Conservation (phyloP, 1,140 invertebrate genomes). For the Drosophila hydei region DNA sequence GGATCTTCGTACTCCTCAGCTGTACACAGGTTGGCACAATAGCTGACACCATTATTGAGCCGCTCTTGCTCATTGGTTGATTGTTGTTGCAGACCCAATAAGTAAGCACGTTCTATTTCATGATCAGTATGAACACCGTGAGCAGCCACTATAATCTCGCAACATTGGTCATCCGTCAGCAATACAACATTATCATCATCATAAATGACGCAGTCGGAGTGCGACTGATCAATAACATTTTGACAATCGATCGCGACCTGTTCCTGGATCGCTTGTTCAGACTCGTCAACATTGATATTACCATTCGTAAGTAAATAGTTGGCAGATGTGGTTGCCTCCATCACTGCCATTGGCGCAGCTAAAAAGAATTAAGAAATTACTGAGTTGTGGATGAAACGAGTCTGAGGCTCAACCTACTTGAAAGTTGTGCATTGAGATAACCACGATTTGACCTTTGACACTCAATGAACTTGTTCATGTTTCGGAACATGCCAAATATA, state of each 20-base stretch:
- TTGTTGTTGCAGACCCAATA: slow-evolving; percentile 40
- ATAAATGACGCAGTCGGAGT: slow-evolving; percentile 49
- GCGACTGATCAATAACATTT: neutral
- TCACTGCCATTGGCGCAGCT: slow-evolving; percentile 43
- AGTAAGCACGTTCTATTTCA: slow-evolving; percentile 50
- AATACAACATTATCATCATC: slow-evolving; percentile 66
- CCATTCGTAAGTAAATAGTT: slow-evolving; percentile 38
- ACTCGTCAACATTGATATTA: slow-evolving; percentile 4
- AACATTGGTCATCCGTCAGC: slow-evolving; percentile 59
- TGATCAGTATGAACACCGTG: slow-evolving; percentile 53
- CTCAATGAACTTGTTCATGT: neutral
- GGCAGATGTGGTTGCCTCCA: slow-evolving; percentile 10
- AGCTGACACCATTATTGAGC: slow-evolving; percentile 35
- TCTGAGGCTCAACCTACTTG: slow-evolving; percentile 5
- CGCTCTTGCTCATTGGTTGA: slow-evolving; percentile 18
- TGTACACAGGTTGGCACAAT: slow-evolving; percentile 28
- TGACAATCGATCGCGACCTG: neutral
- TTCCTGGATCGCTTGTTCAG: neutral
- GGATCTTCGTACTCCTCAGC: slow-evolving; percentile 25
- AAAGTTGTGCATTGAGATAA: neutral
- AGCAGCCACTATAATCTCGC: slow-evolving; percentile 63
- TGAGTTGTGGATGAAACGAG: neutral
- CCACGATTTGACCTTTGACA: neutral
- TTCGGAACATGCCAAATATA: slow-evolving; percentile 41
- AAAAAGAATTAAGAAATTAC: neutral